Evolutionary conservation across 2,797 vertebrate genomes (phyloP), one percentile per base, ranked within the genome.

Genomic region (Buceros bicornis): DNA sequence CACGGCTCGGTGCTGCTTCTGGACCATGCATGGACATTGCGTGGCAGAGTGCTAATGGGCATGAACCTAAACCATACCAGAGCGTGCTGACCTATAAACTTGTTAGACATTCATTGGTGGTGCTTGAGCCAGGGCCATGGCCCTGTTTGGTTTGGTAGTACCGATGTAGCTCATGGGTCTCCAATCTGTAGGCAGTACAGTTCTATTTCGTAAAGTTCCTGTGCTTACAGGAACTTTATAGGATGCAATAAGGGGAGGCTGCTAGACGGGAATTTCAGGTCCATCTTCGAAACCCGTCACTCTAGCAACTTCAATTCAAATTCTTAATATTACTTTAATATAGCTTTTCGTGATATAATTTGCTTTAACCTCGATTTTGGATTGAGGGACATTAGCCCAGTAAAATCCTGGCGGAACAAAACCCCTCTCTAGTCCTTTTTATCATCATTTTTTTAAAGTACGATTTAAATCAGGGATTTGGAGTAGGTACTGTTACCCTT

Each of bases 401-500:
- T 64, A 92, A 86, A 77, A 88, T 66, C 51, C 69, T 54, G 28
- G 57, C 87, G 57, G 43, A 64, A 80, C 16, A 90, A 93, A 94
- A 93, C 62, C 67, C 2, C n/a, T 73, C 26, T 47, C 56, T 69
- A 31, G 33, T 33, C n/a, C 40, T 93, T 82, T 93, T 82, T 73
- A 72, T 82, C 29, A 74, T 77, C 0, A 33, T 91, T 96, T 94
- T 87, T 94, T 87, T 87, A 73, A 94, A 95, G 72, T 96, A 77
- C 96, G 79, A 95, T 95, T 98, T 95, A 97, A 33, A 33, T 84
- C 77, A 78, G 81, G 86, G 89, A 94, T 91, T 93, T 97, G 89
- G 72, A 85, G 86, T 37, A 71, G 79, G 88, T 96, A 96, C 97
- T 97, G 97, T 97, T 74, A 87, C 60, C 72, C 84, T 89, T 93